Evolutionary conservation across 2,113 vertebrate species (phyloP).

Genomic region (Ursus arctos): DNA sequence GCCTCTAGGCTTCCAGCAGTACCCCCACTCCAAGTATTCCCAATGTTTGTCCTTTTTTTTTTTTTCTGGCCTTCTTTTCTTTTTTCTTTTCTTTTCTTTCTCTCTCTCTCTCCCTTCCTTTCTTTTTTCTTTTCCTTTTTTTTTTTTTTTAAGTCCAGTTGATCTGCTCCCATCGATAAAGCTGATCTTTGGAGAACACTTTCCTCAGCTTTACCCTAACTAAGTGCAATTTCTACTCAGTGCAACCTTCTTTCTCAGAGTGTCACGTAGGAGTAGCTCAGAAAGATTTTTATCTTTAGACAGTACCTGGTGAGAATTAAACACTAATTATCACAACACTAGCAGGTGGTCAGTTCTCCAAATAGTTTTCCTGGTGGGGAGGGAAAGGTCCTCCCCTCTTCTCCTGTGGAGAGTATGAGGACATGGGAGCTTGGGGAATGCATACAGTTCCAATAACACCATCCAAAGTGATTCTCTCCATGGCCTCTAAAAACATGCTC

Average conservation of each 20-base stretch:
- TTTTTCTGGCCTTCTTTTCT: too few species aligned
- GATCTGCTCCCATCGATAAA: background rate
- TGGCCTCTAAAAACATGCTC: background rate
- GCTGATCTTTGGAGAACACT: background rate
- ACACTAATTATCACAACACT: background rate
- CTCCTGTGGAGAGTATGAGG: too few species aligned
- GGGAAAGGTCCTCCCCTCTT: background rate
- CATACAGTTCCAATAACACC: background rate
- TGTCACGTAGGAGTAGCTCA: rapidly evolving
- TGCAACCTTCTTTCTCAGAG: background rate
- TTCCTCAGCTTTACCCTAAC: background rate
- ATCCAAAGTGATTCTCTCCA: background rate
- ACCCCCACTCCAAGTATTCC: rapidly evolving
- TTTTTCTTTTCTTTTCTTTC: background rate
- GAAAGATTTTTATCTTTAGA: background rate
- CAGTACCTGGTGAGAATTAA: background rate
- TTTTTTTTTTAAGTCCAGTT: background rate
- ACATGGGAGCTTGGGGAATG: background rate
- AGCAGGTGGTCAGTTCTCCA: background rate
- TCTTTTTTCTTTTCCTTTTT: too few species aligned
- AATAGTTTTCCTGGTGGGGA: background rate
- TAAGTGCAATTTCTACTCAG: background rate
- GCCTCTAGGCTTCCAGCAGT: background rate
- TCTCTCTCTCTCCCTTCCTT: too few species aligned
- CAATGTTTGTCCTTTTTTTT: background rate